These are phyloP conservation scores for Enoplolaimus lenunculus DNA, from an alignment of 2,888 invertebrate species.

Conservation along the genomic window DNA sequence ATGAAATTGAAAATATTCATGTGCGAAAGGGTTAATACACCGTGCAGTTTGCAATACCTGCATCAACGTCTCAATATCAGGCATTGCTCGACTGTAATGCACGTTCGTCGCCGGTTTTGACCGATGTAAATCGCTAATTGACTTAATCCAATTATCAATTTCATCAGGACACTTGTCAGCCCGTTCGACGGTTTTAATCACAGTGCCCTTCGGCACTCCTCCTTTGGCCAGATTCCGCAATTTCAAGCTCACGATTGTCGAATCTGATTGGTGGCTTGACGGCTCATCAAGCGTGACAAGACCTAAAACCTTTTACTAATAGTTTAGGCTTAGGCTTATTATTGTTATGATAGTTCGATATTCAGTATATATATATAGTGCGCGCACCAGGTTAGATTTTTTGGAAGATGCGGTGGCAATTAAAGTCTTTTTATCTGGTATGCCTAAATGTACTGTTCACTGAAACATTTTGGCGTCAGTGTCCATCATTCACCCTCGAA, in stretches of 20 bases:
- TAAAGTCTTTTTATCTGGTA: too few relatives aligned
- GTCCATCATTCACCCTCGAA: too few relatives aligned
- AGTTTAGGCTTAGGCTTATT: slow-evolving; percentile 64
- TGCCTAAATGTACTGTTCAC: too few relatives aligned
- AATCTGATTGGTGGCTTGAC: slow-evolving; percentile 80
- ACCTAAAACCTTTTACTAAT: slow-evolving; percentile 36
- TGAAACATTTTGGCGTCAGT: too few relatives aligned
- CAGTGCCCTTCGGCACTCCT: slow-evolving; percentile 29
- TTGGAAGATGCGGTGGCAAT: slow-evolving; percentile 64
- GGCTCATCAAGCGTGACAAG: slow-evolving; percentile 75
- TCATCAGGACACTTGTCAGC: slow-evolving; percentile 62
- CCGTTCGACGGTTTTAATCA: slow-evolving; percentile 61
- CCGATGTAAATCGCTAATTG: slow-evolving; percentile 77
- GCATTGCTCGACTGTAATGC: slow-evolving; percentile 66
- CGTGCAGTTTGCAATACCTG: too few relatives aligned
- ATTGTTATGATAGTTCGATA: slow-evolving; percentile 97
- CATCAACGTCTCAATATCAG: slow-evolving; percentile 80
- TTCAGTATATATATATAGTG: slow-evolving; percentile 90
- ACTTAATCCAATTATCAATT: slow-evolving; percentile 90
- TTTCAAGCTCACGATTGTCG: slow-evolving; percentile 73
- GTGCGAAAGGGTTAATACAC: too few relatives aligned
- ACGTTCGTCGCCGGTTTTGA: slow-evolving; percentile 73
- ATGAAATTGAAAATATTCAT: too few relatives aligned
- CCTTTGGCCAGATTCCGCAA: slow-evolving; percentile 57
- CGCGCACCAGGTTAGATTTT: slow-evolving; percentile 79